phyloP scores from a whole-genome alignment of 2,888 invertebrate genomes.

The Gnatocerus cornutus region DNA sequence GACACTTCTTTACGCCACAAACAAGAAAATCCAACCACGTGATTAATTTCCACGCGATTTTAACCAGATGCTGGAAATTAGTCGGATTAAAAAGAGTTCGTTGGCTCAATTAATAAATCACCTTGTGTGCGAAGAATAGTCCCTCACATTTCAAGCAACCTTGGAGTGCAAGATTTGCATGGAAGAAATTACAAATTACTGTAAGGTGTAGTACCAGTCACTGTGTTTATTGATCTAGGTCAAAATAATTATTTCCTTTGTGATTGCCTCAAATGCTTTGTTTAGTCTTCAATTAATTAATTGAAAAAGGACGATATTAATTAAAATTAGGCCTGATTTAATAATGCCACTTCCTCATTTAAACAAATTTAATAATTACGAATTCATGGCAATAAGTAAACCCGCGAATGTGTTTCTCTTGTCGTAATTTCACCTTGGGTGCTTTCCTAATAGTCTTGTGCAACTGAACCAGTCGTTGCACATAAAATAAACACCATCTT shows the following conservation, averaged over 20 bases:
- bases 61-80: neutral
- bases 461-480: constrained; percentile 17
- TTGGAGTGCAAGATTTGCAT: constrained; percentile 11
- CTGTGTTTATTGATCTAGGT: constrained; percentile 6
- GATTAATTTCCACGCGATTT: neutral
- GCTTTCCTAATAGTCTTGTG: constrained; percentile 26
- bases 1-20: neutral
- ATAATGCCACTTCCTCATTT: constrained; percentile 34
- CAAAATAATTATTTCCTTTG: constrained; percentile 13
- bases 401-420: constrained; percentile 13
- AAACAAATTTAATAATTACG: constrained; percentile 22
- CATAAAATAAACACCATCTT: neutral
- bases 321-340: constrained; percentile 21
- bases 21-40: neutral
- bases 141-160: constrained; percentile 24
- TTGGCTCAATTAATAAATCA: constrained; percentile 12
- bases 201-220: neutral
- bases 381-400: constrained; percentile 22
- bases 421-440: constrained; percentile 30
- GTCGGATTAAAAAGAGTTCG: constrained; percentile 3
- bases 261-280: constrained; percentile 12
- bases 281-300: constrained; percentile 5
- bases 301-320: constrained; percentile 20
- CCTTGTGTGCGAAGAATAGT: constrained; percentile 12
- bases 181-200: constrained; percentile 4